A percentile compares a stretch with the other conserved stretches of the same genome.
phyloP scores from a whole-genome alignment of 2,113 vertebrate species.

The Tetrao urogallus region DNA sequence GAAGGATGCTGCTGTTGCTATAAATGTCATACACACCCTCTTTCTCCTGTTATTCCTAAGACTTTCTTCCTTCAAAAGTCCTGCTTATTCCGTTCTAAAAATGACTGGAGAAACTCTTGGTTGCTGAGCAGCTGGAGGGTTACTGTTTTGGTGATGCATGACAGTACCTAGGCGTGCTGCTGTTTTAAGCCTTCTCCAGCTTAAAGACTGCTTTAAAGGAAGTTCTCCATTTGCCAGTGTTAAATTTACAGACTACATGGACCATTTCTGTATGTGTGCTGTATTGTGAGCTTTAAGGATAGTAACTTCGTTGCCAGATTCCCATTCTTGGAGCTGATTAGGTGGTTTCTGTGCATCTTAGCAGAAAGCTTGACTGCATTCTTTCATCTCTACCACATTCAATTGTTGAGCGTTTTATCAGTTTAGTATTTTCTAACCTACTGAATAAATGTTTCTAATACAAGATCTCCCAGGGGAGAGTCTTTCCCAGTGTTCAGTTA shows the following conservation, averaged over 20 bases:
- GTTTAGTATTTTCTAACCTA: not conserved
- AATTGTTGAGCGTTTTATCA: not conserved
- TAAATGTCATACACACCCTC: not conserved
- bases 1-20: not conserved
- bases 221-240: not conserved
- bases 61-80: not conserved
- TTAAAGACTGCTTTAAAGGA: not conserved
- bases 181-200: not conserved
- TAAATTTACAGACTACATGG: not conserved
- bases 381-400: fast-evolving
- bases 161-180: not conserved
- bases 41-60: not conserved
- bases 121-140: not conserved
- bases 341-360: fast-evolving
- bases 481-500: not conserved
- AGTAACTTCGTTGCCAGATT: not conserved
- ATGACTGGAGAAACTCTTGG: not conserved
- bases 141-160: not conserved
- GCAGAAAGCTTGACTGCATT: not conserved
- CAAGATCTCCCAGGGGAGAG: not conserved
- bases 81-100: not conserved
- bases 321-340: not conserved
- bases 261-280: fast-evolving
- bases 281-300: not conserved
- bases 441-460: not conserved